Evolutionary conservation across 2,797 vertebrate species (phyloP).

Genomic region (Crossoptilon crossoptilon): DNA sequence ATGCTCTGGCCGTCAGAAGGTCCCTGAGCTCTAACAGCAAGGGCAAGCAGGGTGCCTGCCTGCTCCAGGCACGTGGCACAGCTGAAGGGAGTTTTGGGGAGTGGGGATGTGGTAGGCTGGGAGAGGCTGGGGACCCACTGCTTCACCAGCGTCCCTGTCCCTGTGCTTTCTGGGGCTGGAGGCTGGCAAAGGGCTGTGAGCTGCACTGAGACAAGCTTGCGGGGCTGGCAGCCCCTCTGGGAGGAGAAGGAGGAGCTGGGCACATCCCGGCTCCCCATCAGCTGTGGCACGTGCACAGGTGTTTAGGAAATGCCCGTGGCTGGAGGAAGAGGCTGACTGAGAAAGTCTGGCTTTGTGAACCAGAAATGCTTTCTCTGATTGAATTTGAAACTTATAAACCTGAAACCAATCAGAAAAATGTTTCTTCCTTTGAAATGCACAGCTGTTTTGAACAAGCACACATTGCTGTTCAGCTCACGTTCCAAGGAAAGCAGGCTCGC

Average conservation of each 20-base stretch:
- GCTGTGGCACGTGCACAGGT: neutral
- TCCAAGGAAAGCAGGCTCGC: neutral
- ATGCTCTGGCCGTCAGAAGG: neutral
- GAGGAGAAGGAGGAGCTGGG: no score
- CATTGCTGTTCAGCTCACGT: neutral
- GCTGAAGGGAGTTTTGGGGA: neutral
- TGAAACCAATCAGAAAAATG: constrained; percentile 13
- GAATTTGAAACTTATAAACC: constrained; percentile 9
- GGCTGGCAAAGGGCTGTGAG: neutral
- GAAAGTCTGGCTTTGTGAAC: neutral
- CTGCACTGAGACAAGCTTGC: neutral
- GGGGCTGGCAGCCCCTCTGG: neutral
- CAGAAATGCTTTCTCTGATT: neutral
- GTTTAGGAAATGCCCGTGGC: neutral
- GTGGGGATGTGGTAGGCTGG: neutral
- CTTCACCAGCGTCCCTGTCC: neutral
- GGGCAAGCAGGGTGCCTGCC: fast-evolving
- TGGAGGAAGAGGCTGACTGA: neutral
- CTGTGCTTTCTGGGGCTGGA: neutral
- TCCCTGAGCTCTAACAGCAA: neutral
- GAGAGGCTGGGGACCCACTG: neutral
- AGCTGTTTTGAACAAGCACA: neutral
- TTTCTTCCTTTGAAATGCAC: neutral
- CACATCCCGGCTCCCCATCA: no score
- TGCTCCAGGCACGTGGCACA: fast-evolving